Percentiles rank a stretch among this genome's conserved stretches.
phyloP scores from a whole-genome alignment of 2,888 invertebrate species.

The Leptopterna dolabrata region DNA sequence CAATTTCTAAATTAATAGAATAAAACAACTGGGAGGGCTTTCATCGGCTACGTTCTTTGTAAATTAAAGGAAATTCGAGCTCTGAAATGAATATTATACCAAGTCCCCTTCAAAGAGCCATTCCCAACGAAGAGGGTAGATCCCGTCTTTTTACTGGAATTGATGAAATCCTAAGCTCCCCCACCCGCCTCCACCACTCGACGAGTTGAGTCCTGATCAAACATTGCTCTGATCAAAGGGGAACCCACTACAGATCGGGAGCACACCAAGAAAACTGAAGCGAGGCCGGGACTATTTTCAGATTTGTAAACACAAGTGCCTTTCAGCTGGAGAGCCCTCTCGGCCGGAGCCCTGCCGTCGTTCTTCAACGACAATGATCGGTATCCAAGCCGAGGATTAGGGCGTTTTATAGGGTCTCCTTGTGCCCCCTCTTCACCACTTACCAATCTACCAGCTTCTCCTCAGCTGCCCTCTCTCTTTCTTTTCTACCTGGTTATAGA shows the following conservation, averaged over 20 bases:
- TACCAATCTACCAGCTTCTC: too few species aligned
- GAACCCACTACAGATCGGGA: neutral
- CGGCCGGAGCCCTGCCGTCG: neutral
- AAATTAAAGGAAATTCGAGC: neutral
- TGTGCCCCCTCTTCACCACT: neutral
- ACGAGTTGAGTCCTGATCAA: conserved; percentile 22
- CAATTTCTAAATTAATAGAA: too few species aligned
- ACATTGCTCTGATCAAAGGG: conserved; percentile 35
- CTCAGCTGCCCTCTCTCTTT: neutral
- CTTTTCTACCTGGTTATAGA: too few species aligned
- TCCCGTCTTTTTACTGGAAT: neutral
- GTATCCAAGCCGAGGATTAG: conserved; percentile 25
- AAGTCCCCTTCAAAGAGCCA: neutral
- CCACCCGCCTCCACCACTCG: neutral
- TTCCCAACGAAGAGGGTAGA: neutral
- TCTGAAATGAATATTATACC: conserved; percentile 15
- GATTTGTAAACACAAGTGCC: conserved; percentile 35
- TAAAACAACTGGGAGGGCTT: too few species aligned
- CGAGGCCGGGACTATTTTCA: conserved; percentile 24
- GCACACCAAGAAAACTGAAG: conserved; percentile 27
- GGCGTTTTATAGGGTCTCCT: neutral
- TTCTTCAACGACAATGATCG: conserved; percentile 20
- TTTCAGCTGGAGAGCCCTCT: conserved; percentile 27
- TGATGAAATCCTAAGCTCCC: conserved; percentile 13
- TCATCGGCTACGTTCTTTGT: too few species aligned